These are phyloP conservation scores for Pygoscelis adeliae DNA, from an alignment of 2,113 vertebrate genomes.

Conservation along the genomic window DNA sequence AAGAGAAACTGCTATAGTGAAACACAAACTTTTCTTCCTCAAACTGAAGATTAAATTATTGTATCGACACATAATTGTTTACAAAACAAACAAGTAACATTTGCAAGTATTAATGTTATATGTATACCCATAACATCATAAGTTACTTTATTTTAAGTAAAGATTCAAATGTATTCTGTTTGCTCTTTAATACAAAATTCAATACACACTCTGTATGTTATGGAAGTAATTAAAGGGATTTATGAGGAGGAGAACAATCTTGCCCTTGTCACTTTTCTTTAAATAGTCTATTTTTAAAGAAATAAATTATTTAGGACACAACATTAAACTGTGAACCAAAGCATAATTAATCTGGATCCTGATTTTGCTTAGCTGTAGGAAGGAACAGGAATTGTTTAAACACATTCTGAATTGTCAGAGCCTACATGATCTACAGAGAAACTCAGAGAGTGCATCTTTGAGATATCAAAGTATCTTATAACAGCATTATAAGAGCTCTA, in stretches of 20 bases:
- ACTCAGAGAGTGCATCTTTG: background rate
- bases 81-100: background rate
- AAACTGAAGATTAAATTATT: background rate
- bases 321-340: constrained; percentile 6
- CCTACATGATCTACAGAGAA: constrained; percentile 10
- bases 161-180: background rate
- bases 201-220: background rate
- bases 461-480: background rate
- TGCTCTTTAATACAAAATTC: background rate
- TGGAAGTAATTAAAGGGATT: constrained; percentile 9
- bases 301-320: constrained; percentile 32
- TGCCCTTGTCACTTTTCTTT: constrained; percentile 14
- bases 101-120: background rate
- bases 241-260: constrained; percentile 15
- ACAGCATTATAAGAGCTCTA: background rate
- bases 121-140: background rate
- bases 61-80: background rate
- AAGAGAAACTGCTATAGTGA: background rate
- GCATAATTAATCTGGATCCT: constrained; percentile 27
- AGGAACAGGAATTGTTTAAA: background rate
- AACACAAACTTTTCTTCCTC: background rate
- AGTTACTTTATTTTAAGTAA: background rate
- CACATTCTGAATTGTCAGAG: background rate
- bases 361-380: background rate
- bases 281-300: constrained; percentile 26